Evolutionary conservation across 1,140 invertebrate species (phyloP).

Genomic region (Pentalonia nigronervosa): DNA sequence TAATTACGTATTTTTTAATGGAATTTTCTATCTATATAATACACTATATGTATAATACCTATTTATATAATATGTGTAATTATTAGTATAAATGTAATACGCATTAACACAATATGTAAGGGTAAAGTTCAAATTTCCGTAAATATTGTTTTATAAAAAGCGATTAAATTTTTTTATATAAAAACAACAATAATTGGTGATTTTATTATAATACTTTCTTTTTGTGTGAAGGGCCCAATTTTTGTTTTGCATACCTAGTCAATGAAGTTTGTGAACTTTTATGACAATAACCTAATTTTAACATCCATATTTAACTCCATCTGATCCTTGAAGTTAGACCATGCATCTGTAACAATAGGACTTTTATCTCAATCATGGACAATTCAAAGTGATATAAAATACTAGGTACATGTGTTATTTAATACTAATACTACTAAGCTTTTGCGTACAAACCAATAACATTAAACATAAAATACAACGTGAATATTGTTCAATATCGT

Average conservation of each 20-base stretch:
- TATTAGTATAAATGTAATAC: no score
- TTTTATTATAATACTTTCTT: background rate
- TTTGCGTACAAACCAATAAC: no score
- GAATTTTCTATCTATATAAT: no score
- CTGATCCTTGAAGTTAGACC: background rate
- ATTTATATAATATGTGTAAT: no score
- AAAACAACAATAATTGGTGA: background rate
- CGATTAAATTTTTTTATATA: background rate
- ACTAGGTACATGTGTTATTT: background rate
- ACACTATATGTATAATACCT: no score
- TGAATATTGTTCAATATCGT: background rate
- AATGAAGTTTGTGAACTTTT: background rate
- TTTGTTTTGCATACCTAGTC: background rate
- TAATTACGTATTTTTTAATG: background rate
- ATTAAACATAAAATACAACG: background rate
- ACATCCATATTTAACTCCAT: background rate
- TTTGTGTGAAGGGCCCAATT: background rate
- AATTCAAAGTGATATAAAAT: background rate
- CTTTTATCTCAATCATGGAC: background rate
- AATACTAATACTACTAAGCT: no score
- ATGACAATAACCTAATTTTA: background rate
- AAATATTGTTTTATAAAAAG: background rate
- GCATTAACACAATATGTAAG: no score
- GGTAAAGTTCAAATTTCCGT: background rate
- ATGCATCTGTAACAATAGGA: background rate